Evolutionary conservation across 2,113 vertebrate genomes (phyloP), one percentile per base, ranked within the genome.

Genomic region (Meleagris gallopavo): DNA sequence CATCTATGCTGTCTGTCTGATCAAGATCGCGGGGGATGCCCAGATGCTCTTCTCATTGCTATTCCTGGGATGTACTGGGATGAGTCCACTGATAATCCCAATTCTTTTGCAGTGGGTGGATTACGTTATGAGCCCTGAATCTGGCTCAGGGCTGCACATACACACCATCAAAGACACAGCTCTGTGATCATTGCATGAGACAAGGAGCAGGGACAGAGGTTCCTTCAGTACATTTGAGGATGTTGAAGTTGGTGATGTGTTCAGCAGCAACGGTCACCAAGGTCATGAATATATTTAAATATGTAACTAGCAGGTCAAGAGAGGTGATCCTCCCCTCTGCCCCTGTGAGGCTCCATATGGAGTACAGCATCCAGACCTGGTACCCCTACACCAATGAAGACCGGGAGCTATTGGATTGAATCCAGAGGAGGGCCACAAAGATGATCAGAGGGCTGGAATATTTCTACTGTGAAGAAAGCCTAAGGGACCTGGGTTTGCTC

Each of bases 1-100:
- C 27, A 85, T 16, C 38, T 50, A 34, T 85, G 22, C 2, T 4
- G 3, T 16, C 32, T 10, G 4, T 38, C 48, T 0, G 6, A 48
- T 25, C 65, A 76, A 40, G 45, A 48, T 0, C 77, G 36, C 32
- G 25, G 77, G 5, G 69, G 4, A 2, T 38, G 20, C 11, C 19
- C 21, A 5, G 13, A 29, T 79, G 67, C 24, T 70, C 14, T 83
- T 71, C 41, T 16, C 21, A 10, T 11, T 38, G 9, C 2, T 58
- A 8, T 50, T 71, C 13, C 36, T 81, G n/a, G 6, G 17, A 3
- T 18, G 0, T 13, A 30, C 24, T 36, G 18, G 13, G 5, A 7
- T 66, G 43, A 61, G 4, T 10, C 48, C 50, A 61, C 20, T 64
- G 6, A 8, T 50, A 45, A 2, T 13, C 54, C 18, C 12, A 43